Evolutionary conservation across 2,797 vertebrate species (phyloP).

Genomic region (Calcarius lapponicus): DNA sequence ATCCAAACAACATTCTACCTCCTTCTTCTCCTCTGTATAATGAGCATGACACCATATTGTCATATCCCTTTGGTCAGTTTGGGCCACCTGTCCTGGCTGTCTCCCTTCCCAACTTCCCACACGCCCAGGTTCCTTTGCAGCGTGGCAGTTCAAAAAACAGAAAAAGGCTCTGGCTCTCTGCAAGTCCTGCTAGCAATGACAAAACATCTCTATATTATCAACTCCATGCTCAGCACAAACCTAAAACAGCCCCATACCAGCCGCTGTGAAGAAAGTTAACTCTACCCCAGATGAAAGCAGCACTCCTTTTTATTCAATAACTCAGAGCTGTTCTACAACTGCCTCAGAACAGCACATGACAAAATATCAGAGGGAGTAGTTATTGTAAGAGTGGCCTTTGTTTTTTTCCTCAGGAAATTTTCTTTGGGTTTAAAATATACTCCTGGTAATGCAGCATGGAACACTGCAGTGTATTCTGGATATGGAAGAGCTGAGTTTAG

Average conservation of each 20-base stretch:
- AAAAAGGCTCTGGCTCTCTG: neutral
- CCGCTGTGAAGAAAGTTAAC: neutral
- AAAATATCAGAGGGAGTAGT: neutral
- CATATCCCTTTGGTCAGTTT: neutral
- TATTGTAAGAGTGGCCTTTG: neutral
- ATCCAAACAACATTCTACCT: neutral
- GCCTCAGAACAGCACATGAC: neutral
- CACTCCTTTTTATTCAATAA: neutral
- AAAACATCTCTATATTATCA: neutral
- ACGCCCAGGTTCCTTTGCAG: neutral
- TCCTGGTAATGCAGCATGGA: neutral
- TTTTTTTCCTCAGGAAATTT: neutral
- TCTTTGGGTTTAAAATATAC: neutral
- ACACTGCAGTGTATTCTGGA: neutral
- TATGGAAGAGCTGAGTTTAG: neutral
- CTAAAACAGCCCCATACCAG: neutral
- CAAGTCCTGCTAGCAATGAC: neutral
- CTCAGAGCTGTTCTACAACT: neutral
- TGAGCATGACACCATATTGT: no score
- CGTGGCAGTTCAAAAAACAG: accelerated
- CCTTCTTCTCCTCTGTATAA: neutral
- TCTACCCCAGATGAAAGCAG: neutral
- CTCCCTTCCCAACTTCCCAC: neutral
- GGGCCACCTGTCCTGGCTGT: neutral
- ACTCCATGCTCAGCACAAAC: neutral